A percentile compares a stretch with the other conserved stretches of the same genome.
These are phyloP conservation scores for Chaetophractus vellerosus DNA, from an alignment of 2,797 vertebrate genomes.

Conservation along the genomic window DNA sequence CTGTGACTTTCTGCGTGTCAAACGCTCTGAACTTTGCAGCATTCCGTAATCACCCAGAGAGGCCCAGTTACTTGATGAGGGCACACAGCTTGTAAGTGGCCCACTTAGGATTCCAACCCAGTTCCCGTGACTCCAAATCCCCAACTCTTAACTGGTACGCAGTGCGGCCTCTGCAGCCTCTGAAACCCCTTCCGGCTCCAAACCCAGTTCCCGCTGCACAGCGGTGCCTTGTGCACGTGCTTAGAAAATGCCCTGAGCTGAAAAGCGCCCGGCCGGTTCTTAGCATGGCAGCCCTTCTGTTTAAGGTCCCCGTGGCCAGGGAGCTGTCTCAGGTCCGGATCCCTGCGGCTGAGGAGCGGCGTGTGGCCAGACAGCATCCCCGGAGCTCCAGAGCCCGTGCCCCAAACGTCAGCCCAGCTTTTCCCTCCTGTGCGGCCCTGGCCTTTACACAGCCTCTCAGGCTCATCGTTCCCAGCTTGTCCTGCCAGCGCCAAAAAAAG, in stretches of 20 bases:
- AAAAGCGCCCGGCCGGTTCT: not conserved
- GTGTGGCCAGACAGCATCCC: not conserved
- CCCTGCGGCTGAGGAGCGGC: not conserved
- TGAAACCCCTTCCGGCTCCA: not conserved
- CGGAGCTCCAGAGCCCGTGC: too few relatives aligned
- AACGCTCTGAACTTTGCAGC: not conserved
- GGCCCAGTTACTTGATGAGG: not conserved
- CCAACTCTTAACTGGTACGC: not conserved
- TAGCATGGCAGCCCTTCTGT: not conserved
- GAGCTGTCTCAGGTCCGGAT: conserved; percentile 57
- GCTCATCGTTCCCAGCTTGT: not conserved
- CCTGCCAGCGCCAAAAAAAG: not conserved
- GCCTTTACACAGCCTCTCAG: not conserved
- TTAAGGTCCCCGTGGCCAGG: conserved; percentile 45
- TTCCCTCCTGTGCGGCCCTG: not conserved
- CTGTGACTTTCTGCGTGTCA: not conserved
- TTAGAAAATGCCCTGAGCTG: too few relatives aligned
- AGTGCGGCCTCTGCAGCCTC: not conserved
- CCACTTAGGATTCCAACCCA: not conserved
- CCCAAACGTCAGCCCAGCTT: not conserved
- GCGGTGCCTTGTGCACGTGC: not conserved
- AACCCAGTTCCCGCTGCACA: not conserved
- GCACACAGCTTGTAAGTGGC: not conserved
- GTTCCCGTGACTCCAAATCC: not conserved
- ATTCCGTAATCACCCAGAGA: not conserved